A percentile compares a stretch with the other conserved stretches of the same genome.
These are phyloP conservation scores for Apeltes quadracus DNA, from an alignment of 2,113 vertebrate species.

Conservation along the genomic window DNA sequence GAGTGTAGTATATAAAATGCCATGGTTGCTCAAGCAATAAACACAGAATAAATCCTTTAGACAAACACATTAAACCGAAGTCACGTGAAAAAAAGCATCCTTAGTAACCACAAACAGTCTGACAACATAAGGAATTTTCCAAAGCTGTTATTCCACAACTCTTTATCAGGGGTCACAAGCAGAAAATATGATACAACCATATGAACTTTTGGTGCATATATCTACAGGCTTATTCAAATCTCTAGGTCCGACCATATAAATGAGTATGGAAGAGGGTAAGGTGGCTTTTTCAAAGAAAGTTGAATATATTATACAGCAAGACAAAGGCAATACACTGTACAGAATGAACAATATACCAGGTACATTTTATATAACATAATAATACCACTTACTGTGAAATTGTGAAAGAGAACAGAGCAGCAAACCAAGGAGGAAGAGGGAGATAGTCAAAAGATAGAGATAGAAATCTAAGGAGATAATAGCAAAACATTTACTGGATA, in stretches of 20 bases:
- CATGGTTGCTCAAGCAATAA: background rate
- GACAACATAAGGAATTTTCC: background rate
- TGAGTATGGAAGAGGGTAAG: no score
- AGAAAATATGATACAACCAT: background rate
- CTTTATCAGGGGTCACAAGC: background rate
- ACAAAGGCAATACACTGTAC: background rate
- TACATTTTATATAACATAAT: background rate
- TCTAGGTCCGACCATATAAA: no score
- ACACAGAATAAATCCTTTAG: background rate
- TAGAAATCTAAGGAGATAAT: background rate
- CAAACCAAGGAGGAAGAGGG: background rate
- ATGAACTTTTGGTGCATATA: background rate
- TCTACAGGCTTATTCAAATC: background rate
- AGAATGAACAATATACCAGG: background rate
- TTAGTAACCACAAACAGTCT: background rate
- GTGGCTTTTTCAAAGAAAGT: no score
- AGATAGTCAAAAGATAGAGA: background rate
- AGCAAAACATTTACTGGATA: background rate
- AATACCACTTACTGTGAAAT: background rate
- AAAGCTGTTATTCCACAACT: background rate
- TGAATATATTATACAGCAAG: no score
- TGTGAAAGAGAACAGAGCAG: constrained; percentile 1
- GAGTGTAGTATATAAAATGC: background rate
- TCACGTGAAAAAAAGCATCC: background rate
- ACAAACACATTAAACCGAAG: background rate